A percentile compares a stretch with the other conserved stretches of the same genome.
These are phyloP conservation scores for Pogonus chalceus DNA, from an alignment of 1,140 invertebrate species.

Conservation along the genomic window DNA sequence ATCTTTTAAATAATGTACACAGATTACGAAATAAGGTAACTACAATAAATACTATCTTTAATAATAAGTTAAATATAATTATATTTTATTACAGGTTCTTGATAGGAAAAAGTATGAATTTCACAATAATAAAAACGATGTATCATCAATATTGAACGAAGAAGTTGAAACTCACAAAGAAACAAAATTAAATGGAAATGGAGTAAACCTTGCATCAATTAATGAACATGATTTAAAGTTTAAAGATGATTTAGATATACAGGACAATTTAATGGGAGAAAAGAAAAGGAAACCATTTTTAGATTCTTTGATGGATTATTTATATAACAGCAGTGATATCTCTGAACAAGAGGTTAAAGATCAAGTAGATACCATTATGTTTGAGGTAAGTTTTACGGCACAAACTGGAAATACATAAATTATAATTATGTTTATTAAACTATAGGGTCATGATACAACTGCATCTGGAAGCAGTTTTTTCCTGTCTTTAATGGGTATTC, in stretches of 20 bases:
- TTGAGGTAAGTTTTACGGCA: conserved; percentile 50
- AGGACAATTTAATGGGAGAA: conserved; percentile 35
- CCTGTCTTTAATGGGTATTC: conserved; percentile 66
- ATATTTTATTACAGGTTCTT: neutral
- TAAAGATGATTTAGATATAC: neutral
- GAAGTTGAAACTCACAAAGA: no score
- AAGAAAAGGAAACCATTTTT: conserved; percentile 75
- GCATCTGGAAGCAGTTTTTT: conserved; percentile 77
- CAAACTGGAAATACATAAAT: neutral
- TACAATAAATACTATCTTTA: neutral
- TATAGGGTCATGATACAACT: conserved; percentile 80
- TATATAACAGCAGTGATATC: conserved; percentile 46
- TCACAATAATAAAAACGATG: no score
- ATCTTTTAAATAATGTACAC: conserved; percentile 50
- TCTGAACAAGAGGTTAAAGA: conserved; percentile 73
- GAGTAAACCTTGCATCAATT: neutral
- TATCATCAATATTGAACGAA: no score
- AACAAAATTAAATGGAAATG: conserved; percentile 38
- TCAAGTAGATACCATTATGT: conserved; percentile 82
- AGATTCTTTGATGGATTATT: conserved; percentile 68
- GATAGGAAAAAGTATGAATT: neutral
- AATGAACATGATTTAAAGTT: neutral
- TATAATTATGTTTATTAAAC: conserved; percentile 19
- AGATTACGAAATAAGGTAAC: conserved; percentile 49
- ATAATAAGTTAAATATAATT: neutral